Evolutionary conservation across 2,888 invertebrate species (phyloP).

Genomic region (Cryptocephalus primarius): DNA sequence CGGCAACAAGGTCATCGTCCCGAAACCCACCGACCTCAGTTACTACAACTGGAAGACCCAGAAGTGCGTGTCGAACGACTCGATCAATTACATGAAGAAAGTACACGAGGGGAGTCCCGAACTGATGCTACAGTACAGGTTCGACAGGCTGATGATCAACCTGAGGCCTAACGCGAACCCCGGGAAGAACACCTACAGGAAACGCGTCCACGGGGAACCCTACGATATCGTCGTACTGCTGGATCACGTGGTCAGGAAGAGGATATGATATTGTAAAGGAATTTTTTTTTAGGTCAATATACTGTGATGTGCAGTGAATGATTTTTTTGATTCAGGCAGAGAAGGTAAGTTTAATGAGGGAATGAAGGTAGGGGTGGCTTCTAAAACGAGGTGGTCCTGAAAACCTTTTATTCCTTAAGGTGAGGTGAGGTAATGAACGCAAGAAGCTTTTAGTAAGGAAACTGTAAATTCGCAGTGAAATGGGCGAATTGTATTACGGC

Average conservation of each 20-base stretch:
- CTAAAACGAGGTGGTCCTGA: too few relatives aligned
- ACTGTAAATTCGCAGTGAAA: too few relatives aligned
- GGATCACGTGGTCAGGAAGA: conserved; percentile 61
- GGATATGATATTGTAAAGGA: conserved; percentile 20
- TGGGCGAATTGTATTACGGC: too few relatives aligned
- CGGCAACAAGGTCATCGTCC: conserved; percentile 47
- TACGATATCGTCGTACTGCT: conserved; percentile 70
- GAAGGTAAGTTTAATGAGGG: too few relatives aligned
- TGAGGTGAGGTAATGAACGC: too few relatives aligned
- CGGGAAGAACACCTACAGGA: conserved; percentile 57
- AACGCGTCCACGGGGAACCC: conserved; percentile 49
- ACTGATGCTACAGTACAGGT: conserved; percentile 66
- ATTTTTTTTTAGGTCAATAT: too few relatives aligned
- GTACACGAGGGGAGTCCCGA: conserved; percentile 34
- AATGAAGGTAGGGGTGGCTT: too few relatives aligned
- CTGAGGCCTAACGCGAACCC: conserved; percentile 55
- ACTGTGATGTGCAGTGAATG: too few relatives aligned
- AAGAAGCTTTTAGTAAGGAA: too few relatives aligned
- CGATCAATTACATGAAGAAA: conserved; percentile 58
- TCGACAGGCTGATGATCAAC: conserved; percentile 65
- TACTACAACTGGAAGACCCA: conserved; percentile 71
- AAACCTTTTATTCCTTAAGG: too few relatives aligned
- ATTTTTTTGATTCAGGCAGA: too few relatives aligned
- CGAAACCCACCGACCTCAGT: conserved; percentile 59
- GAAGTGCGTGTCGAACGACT: conserved; percentile 57